Conservation (phyloP, 2,797 vertebrate species). For the Urophycis tenuis region DNA sequence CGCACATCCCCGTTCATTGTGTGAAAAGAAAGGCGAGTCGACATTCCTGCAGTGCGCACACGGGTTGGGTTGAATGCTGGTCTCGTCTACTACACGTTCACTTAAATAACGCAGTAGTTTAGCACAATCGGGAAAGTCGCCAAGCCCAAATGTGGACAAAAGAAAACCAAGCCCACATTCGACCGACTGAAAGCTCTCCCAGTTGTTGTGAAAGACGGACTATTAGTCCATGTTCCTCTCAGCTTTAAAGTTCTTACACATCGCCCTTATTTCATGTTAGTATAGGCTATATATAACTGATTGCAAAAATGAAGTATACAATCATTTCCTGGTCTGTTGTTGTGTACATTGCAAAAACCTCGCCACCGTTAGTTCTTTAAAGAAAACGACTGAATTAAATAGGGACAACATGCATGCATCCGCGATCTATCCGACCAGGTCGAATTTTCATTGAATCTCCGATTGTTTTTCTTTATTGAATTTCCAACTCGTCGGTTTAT, state of each 20-base stretch:
- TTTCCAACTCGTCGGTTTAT: constrained; percentile 29
- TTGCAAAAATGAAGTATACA: too few species aligned
- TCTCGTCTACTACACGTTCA: neutral
- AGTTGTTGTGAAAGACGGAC: too few species aligned
- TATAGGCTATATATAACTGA: neutral
- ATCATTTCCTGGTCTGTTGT: too few species aligned
- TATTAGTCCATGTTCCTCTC: too few species aligned
- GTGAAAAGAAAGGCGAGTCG: constrained; percentile 27
- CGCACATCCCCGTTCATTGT: constrained; percentile 14
- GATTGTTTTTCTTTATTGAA: constrained; percentile 28
- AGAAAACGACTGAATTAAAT: constrained; percentile 27
- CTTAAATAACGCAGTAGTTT: neutral
- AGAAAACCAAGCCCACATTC: too few species aligned
- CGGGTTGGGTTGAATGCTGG: constrained; percentile 42
- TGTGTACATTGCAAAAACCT: too few species aligned
- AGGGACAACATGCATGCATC: constrained; percentile 20
- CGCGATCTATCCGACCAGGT: constrained; percentile 37
- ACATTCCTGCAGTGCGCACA: constrained; percentile 58
- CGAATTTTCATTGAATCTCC: constrained; percentile 27
- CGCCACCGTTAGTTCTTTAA: constrained; percentile 19
- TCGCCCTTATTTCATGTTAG: neutral
- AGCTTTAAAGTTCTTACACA: neutral
- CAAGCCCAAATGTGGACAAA: neutral
- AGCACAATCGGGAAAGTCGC: neutral
- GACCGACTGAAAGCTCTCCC: too few species aligned